Conservation (phyloP, 2,888 invertebrate species). For the Cerceris ruficornis region DNA sequence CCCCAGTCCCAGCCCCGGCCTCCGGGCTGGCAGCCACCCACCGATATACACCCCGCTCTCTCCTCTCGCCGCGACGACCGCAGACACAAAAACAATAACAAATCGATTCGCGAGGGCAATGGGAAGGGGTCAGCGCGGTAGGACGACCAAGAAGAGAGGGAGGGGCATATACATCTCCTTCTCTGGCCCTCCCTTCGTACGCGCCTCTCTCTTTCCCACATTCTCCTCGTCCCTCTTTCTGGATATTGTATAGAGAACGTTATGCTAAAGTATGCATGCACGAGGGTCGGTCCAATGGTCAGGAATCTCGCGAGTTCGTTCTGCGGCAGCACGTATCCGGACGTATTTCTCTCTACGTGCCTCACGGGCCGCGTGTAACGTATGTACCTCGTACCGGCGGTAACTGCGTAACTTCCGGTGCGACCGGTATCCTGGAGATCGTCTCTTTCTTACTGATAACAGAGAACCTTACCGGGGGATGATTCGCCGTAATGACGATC, state of each 20-base stretch:
- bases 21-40: conserved; percentile 51
- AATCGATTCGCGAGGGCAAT: conserved; percentile 79
- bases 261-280: conserved; percentile 75
- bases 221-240: conserved; percentile 66
- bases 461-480: conserved; percentile 51
- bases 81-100: conserved; percentile 81
- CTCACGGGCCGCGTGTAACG: conserved; percentile 40
- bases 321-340: conserved; percentile 68
- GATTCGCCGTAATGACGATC: conserved; percentile 68
- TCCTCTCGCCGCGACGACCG: conserved; percentile 75
- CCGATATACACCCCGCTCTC: conserved; percentile 64
- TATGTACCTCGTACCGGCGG: conserved; percentile 35
- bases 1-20: conserved; percentile 4
- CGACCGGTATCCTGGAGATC: conserved; percentile 62
- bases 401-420: conserved; percentile 57
- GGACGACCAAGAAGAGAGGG: conserved; percentile 55
- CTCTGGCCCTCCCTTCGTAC: conserved; percentile 42
- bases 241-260: conserved; percentile 74
- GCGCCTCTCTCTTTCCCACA: conserved; percentile 36
- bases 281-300: conserved; percentile 73
- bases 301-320: conserved; percentile 69
- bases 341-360: conserved; percentile 52
- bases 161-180: conserved; percentile 37
- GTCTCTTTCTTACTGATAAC: conserved; percentile 44
- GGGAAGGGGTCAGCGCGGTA: conserved; percentile 75